Base-by-base conservation (phyloP, 2,888 invertebrate genomes). In the Yponomeuta plumbellus region DNA sequence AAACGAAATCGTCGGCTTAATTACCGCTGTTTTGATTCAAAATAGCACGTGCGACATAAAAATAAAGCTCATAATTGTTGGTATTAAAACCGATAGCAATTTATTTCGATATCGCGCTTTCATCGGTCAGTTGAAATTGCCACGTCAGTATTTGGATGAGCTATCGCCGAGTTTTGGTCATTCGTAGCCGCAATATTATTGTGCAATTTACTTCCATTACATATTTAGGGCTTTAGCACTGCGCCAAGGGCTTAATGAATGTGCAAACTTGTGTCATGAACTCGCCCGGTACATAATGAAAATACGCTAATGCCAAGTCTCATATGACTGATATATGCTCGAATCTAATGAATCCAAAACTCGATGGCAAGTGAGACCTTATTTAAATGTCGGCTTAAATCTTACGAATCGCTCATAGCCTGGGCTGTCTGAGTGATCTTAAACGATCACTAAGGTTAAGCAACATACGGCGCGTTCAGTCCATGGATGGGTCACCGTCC, bases 201-300 rank as follows among this genome's bases (percentile, higher is more conserved):
- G 83, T 80, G 76, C 76, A 81, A 83, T 84, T 83, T 81, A 80
- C 78, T 75, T 78, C 80, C 81, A 85, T 83, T 85, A 82, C 84
- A 83, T 78, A 80, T 75, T 80, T 79, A 72, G 75, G 76, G 79
- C 77, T 80, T 75, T 78, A 83, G 83, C 80, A 83, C 82, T 84
- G 84, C 80, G 78, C 80, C 72, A 72, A 73, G 76, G 75, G 78
- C 79, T 80, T 82, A 84, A 83, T 84, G 79, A 86, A 86, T 86
- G 84, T 75, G 77, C 78, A 74, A 85, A 86, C 83, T 86, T 84
- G 78, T 80, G 79, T 82, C 83, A 85, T 86, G 84, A 85, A 81
- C 77, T 74, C 75, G 73, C 73, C 78, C 77, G 80, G 79, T 77
- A 82, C 78, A 79, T 81, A 81, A 83, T 85, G 81, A 81, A 76